These are phyloP conservation scores for Lates calcarifer DNA, from an alignment of 2,113 vertebrate genomes.

Conservation along the genomic window DNA sequence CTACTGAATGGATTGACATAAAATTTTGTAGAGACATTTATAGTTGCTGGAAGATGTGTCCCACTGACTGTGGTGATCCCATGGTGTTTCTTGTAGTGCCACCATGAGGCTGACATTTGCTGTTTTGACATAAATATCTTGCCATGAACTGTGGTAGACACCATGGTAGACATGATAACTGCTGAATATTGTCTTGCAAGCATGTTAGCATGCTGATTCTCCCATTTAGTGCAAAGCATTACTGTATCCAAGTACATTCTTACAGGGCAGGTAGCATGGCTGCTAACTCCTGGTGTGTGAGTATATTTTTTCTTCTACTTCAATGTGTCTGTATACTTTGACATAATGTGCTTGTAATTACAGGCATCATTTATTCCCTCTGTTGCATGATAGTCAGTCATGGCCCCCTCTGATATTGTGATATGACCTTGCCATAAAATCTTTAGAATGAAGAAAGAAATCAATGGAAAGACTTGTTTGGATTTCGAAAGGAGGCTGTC, in stretches of 20 bases:
- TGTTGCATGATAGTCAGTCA: slow-evolving; percentile 46
- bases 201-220: neutral
- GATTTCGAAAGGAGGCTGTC: slow-evolving; percentile 45
- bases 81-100: neutral
- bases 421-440: slow-evolving; percentile 63
- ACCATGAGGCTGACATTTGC: neutral
- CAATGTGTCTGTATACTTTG: slow-evolving; percentile 3
- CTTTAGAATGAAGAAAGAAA: slow-evolving; percentile 52
- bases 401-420: slow-evolving; percentile 37
- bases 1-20: too few species aligned
- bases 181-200: neutral
- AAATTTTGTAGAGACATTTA: too few species aligned
- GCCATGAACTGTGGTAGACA: neutral
- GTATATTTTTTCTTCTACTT: neutral
- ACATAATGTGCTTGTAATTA: slow-evolving; percentile 35
- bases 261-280: neutral
- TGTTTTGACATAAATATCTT: neutral
- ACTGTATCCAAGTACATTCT: neutral
- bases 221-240: neutral
- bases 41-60: too few species aligned
- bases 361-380: slow-evolving; percentile 11
- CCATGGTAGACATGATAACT: neutral
- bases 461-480: slow-evolving; percentile 54
- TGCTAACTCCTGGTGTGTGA: neutral
- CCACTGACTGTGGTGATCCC: too few species aligned